Evolutionary conservation across 2,888 invertebrate species (phyloP).

Genomic region (Drosophila macrospina): DNA sequence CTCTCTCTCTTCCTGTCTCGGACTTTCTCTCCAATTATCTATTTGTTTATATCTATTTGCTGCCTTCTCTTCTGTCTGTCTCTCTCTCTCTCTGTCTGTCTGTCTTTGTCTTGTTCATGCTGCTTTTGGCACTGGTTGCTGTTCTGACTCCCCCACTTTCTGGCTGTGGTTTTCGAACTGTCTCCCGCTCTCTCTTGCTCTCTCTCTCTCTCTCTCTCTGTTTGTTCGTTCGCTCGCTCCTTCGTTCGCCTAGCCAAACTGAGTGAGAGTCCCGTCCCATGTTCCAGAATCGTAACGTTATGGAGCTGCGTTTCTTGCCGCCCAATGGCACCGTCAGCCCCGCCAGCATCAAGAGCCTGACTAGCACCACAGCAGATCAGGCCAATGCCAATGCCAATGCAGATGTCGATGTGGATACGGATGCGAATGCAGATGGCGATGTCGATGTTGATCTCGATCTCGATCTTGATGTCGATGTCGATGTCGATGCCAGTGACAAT

Average conservation of each 20-base stretch:
- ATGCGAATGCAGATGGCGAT: constrained; percentile 8
- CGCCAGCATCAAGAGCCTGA: constrained; percentile 24
- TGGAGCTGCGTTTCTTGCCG: constrained; percentile 85
- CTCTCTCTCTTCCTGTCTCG: no score
- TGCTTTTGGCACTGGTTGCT: constrained; percentile 11
- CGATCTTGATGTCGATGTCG: constrained; percentile 17
- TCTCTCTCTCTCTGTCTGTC: background rate
- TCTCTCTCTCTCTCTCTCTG: constrained; percentile 5
- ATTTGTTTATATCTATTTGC: no score
- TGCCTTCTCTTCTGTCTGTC: background rate
- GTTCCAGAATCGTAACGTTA: constrained; percentile 85
- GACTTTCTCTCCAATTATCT: no score
- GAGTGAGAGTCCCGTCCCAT: constrained; percentile 76
- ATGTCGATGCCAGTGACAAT: constrained; percentile 15
- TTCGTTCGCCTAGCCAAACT: constrained; percentile 76
- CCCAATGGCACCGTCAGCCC: constrained; percentile 41
- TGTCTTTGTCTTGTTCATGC: constrained; percentile 33
- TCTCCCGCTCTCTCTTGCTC: constrained; percentile 3
- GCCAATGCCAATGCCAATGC: constrained; percentile 31
- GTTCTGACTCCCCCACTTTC: constrained; percentile 2
- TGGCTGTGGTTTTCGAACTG: background rate
- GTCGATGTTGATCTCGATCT: constrained; percentile 15
- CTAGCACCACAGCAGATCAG: constrained; percentile 31
- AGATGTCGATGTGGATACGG: constrained; percentile 6
- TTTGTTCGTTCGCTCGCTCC: background rate